Base-by-base conservation (phyloP, 2,797 vertebrate species). In the Petrocephalus sullivani region DNA sequence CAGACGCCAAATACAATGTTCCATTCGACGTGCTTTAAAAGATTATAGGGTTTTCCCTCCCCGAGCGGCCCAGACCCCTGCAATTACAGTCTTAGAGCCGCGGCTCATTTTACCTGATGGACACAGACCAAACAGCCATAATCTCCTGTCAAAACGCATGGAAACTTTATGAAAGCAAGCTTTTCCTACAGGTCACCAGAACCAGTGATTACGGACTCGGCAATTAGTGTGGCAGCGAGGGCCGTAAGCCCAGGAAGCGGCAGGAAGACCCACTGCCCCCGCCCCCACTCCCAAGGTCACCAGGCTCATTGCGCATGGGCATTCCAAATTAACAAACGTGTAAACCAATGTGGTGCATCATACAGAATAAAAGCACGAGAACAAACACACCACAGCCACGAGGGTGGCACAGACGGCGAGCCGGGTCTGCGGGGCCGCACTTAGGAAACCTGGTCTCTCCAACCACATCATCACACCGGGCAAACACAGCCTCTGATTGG, bases 401-500 rank as follows among this genome's bases (percentile, higher is more conserved):
- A 61, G 61, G 81, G 60, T 21, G 61, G 14, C 90, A 89, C 58
- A 60, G 81, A 94, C 92, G 92, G 92, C 94, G 93, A 91, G 94
- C 91, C 93, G 64, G 94, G 92, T 92, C 95, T 94, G 94, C 93
- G 94, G 97, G 97, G 97, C 97, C 97, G 96, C 95, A 97, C 93
- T 93, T 93, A 94, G 95, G 96, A 96, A 95, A 94, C 95, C 95
- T 95, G 96, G 94, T 96, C 95, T 95, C 93, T 93, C 95, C 95
- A 96, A 97, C 97, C 97, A 94, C 97, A 97, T 95, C 95, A 94
- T 97, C 96, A 94, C 96, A 96, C 96, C 95, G 95, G 96, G 95
- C 94, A 95, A 94, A 95, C 93, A 96, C 95, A 95, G 95, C 91
- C 92, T 95, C 94, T 98, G 98, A 99, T 98, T 98, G 97, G 96